Evolutionary conservation across 2,797 vertebrate species (phyloP).

Genomic region (Leptodactylus fallax): DNA sequence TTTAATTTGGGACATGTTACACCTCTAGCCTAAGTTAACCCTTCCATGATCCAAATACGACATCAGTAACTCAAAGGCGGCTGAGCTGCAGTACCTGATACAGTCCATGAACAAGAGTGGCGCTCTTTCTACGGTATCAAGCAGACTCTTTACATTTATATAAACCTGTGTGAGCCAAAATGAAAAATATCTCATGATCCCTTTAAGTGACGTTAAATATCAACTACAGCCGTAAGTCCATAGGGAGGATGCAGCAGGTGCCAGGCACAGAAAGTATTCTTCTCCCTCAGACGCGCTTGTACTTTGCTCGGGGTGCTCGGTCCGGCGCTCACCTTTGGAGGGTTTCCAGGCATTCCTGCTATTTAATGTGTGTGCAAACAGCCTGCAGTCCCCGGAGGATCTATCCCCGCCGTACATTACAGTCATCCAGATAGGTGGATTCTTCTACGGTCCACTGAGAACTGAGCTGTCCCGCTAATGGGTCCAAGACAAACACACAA

Average conservation of each 20-base stretch:
- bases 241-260: background rate
- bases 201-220: background rate
- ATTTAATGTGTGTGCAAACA: constrained; percentile 63
- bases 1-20: too few relatives aligned
- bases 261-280: constrained; percentile 46
- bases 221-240: background rate
- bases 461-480: background rate
- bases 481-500: background rate
- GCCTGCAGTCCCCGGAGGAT: constrained; percentile 15
- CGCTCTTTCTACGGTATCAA: too few relatives aligned
- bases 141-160: too few relatives aligned
- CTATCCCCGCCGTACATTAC: constrained; percentile 40
- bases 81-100: too few relatives aligned
- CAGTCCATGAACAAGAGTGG: too few relatives aligned
- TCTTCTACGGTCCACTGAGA: constrained; percentile 16
- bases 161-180: too few relatives aligned
- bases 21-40: too few relatives aligned
- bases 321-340: constrained; percentile 41
- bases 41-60: too few relatives aligned
- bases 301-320: constrained; percentile 59
- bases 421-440: background rate
- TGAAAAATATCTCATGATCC: too few relatives aligned
- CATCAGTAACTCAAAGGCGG: too few relatives aligned
- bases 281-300: constrained; percentile 49
- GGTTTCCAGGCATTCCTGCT: constrained; percentile 30